Evolutionary conservation across 1,140 invertebrate genomes (phyloP), one percentile per base, ranked within the genome.

Genomic region (Zaprionus lachaisei): DNA sequence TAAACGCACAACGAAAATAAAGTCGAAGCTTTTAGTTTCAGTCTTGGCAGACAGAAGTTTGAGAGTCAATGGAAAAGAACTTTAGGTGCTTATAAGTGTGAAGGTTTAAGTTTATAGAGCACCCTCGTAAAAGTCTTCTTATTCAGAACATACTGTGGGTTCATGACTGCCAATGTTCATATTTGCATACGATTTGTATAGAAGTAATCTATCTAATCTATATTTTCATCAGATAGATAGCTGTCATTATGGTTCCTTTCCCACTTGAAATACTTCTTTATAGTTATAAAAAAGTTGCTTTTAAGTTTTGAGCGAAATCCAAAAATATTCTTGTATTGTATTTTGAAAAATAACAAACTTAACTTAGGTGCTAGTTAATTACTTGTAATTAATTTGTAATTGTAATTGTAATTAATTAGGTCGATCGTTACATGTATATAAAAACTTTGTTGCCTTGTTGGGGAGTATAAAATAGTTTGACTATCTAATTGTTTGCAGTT

Each of bases 341-440:
- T 66, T 89, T 86, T 79, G 74, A 90, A 89, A 89, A 87, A 87
- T 89, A 87, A 90, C 85, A 89, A 89, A 90, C 72, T 90, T 84
- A 90, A 79, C 81, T 87, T 87, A 89, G 74, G 81, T 89, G 84
- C 81, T 90, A 84, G 71, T 73, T 67, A 67, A 72, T 47, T 67
- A 55, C n/a, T 71, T 65, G 17, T 56, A 44, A 60, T 15, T 63
- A 51, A 31, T 66, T 22, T 70, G 22, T 56, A 65, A 41, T 41
- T 41, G 15, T 41, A n/a, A 41, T 41, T n/a, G 41, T 51, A 51
- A 49, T 49, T 4, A 20, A 51, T 51, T 20, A 12, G 20, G 47
- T 51, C 5, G 14, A 15, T 51, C 17, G 20, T 24, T 51, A 24
- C 47, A 11, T 74, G 56, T 71, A 62, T 83, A 86, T 80, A 91